phyloP scores from a whole-genome alignment of 1,140 invertebrate species.

The Palaemon carinicauda region DNA sequence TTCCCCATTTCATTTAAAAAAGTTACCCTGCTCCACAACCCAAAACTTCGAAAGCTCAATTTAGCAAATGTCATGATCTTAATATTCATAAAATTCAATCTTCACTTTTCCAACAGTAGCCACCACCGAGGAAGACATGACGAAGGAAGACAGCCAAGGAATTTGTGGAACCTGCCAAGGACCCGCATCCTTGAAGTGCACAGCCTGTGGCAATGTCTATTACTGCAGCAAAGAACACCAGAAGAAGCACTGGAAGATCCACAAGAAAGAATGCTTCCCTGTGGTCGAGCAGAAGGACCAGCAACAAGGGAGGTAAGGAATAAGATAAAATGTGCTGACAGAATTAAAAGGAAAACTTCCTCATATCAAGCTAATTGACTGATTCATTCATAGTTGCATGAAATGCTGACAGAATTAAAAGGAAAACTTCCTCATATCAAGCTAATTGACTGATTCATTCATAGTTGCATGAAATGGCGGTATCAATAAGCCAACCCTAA shows the following conservation, averaged over 20 bases:
- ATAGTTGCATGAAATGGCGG: too few relatives aligned
- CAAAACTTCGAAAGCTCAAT: too few relatives aligned
- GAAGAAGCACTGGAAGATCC: slow-evolving; percentile 63
- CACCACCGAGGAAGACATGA: too few relatives aligned
- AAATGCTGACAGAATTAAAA: too few relatives aligned
- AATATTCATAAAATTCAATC: too few relatives aligned
- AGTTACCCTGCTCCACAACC: too few relatives aligned
- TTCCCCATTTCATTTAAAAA: too few relatives aligned
- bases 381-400: too few relatives aligned
- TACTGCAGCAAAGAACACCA: slow-evolving; percentile 65
- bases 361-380: background rate
- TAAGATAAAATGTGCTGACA: background rate
- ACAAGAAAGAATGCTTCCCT: slow-evolving; percentile 66
- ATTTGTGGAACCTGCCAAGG: slow-evolving; percentile 62
- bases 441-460: background rate
- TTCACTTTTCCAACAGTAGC: too few relatives aligned
- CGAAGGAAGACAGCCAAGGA: background rate
- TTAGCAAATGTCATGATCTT: too few relatives aligned
- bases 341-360: background rate
- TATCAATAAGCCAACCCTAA: too few relatives aligned
- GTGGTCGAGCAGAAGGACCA: slow-evolving; percentile 61
- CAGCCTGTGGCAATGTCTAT: slow-evolving; percentile 61
- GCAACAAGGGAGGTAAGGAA: slow-evolving; percentile 69
- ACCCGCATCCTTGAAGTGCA: slow-evolving; percentile 61
- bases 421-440: background rate